Conservation (phyloP, 2,797 vertebrate species). For the Acanthopagrus latus region DNA sequence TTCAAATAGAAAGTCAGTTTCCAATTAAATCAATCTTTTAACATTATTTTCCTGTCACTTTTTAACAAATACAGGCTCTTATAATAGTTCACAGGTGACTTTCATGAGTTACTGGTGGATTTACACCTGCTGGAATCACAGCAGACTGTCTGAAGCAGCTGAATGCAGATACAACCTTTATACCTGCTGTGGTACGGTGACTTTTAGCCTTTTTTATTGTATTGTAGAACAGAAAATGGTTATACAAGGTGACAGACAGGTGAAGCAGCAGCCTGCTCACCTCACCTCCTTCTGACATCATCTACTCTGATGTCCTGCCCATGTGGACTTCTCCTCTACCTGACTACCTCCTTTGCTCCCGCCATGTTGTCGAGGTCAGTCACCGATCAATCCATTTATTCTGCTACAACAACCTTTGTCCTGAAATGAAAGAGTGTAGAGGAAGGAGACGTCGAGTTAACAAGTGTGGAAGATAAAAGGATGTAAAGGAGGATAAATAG, state of each 20-base stretch:
- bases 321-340: too few relatives aligned
- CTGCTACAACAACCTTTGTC: too few relatives aligned
- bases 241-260: neutral
- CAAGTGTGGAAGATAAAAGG: slow-evolving; percentile 23
- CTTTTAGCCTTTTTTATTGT: neutral
- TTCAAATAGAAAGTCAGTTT: neutral
- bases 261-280: neutral
- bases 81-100: neutral
- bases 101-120: neutral
- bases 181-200: neutral
- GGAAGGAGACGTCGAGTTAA: slow-evolving; percentile 16
- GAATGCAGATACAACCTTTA: neutral
- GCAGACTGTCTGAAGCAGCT: neutral
- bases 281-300: neutral
- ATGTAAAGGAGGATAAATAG: slow-evolving; percentile 10
- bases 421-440: neutral
- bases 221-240: too few relatives aligned
- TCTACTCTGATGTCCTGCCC: neutral
- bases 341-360: neutral
- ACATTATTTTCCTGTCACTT: too few relatives aligned
- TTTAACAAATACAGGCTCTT: neutral
- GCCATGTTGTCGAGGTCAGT: neutral
- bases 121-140: neutral
- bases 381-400: neutral
- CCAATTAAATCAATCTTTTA: neutral